phyloP scores from a whole-genome alignment of 2,797 vertebrate species.

The Cichlasoma orientale region DNA sequence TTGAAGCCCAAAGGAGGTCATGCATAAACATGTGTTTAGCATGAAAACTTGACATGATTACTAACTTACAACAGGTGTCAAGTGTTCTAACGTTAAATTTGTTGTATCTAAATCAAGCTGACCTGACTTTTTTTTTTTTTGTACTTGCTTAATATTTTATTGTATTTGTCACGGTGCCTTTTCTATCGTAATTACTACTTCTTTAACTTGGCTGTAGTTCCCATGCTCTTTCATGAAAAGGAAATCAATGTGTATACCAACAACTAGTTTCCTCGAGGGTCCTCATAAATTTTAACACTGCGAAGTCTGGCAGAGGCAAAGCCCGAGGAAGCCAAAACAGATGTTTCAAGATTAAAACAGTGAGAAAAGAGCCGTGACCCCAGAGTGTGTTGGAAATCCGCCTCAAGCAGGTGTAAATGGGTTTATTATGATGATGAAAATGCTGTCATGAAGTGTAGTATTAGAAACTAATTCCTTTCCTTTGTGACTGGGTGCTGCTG shows the following conservation, averaged over 20 bases:
- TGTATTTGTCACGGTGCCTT: slow-evolving; percentile 38
- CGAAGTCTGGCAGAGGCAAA: slow-evolving; percentile 38
- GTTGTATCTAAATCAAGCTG: slow-evolving; percentile 45
- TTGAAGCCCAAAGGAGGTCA: slow-evolving; percentile 35
- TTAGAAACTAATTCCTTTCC: neutral
- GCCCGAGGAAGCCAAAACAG: slow-evolving; percentile 62
- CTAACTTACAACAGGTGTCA: slow-evolving; percentile 51
- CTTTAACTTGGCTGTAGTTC: slow-evolving; percentile 39
- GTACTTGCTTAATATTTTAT: neutral
- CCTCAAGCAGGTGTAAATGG: slow-evolving; percentile 55
- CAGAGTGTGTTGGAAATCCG: slow-evolving; percentile 22
- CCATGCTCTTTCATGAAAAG: slow-evolving; percentile 47
- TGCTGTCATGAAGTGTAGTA: neutral
- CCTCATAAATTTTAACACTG: slow-evolving; percentile 55
- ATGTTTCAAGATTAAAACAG: slow-evolving; percentile 56
- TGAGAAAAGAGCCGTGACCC: slow-evolving; percentile 46
- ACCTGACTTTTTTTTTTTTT: slow-evolving; percentile 17
- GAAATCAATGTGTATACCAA: slow-evolving; percentile 53
- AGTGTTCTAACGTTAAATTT: slow-evolving; percentile 25
- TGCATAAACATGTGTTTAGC: slow-evolving; percentile 56
- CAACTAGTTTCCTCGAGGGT: slow-evolving; percentile 40
- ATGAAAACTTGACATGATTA: slow-evolving; percentile 45
- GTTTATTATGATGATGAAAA: slow-evolving; percentile 40
- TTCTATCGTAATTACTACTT: slow-evolving; percentile 43
- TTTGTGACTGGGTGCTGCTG: neutral